Evolutionary conservation across 2,888 invertebrate genomes (phyloP), one percentile per base, ranked within the genome.

Genomic region (Hyalella azteca): DNA sequence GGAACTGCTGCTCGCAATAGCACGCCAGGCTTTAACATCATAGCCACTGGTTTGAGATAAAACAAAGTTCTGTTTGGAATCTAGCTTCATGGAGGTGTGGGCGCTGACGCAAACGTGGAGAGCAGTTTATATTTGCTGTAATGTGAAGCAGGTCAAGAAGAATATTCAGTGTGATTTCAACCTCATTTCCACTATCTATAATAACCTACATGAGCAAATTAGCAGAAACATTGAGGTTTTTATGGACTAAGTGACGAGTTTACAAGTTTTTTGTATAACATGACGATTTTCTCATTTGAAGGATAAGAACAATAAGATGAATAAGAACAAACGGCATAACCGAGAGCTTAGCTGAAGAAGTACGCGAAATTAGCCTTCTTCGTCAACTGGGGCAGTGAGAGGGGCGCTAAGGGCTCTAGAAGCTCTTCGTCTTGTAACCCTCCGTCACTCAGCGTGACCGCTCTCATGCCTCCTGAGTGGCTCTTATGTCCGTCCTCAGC

Each of bases 71-170:
- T 66, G 66, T 66, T 66, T 66, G 36, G 66, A 66, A 66, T 66
- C 19, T 36, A 36, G 66, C 66, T n/a, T n/a, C 66, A 66, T 66
- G 66, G 66, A 66, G 66, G 66, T 66, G 66, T 66, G 66, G 66
- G 54, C 54, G 54, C 54, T 13, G 29, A 54, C 5, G 26, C 54
- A 66, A 32, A 66, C 36, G 22, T 66, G 13, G 29, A 9, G 66
- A 66, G 39, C 66, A 36, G 66, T 36, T 66, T 66, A 32, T 66
- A 36, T 66, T 66, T 66, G 29, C 66, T 15, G 32, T 9, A 36
- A 36, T 66, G 36, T 66, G 66, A 36, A 45, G 36, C 66, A 19
- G 66, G 36, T 32, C 66, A 66, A 36, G 66, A 54, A 26, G 22
- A 54, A 54, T 22, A 26, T 54, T 54, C 26, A 54, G 54, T n/a